Percentiles rank a stretch among this genome's conserved stretches.
Evolutionary conservation across 2,113 vertebrate genomes (phyloP).

Genomic region (Aix galericulata): DNA sequence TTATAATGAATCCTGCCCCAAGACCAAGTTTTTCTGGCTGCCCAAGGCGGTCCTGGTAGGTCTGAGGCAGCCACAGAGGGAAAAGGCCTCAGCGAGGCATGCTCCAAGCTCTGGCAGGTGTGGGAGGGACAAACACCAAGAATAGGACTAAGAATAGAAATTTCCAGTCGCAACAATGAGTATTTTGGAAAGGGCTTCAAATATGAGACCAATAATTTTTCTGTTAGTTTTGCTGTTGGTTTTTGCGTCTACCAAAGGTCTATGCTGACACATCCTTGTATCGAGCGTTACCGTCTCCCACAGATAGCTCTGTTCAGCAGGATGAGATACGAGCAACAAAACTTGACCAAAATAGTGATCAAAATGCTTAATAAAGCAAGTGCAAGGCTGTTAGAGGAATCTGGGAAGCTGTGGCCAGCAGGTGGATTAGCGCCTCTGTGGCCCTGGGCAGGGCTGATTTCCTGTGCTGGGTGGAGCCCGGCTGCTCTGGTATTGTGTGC

Average conservation of each 20-base stretch:
- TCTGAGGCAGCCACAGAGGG: not conserved
- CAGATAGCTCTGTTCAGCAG: not conserved
- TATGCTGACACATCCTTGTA: accelerated
- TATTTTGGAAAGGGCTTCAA: not conserved
- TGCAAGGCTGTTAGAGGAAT: not conserved
- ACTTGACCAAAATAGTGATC: not conserved
- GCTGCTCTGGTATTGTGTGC: accelerated
- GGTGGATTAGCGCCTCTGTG: not conserved
- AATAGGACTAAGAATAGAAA: not conserved
- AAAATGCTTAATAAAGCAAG: not conserved
- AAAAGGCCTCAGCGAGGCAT: not conserved
- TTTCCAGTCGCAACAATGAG: not conserved
- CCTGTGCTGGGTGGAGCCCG: not conserved
- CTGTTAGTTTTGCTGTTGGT: not conserved
- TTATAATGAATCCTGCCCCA: not conserved
- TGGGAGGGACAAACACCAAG: accelerated
- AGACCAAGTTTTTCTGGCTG: not conserved
- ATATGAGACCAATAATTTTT: not conserved
- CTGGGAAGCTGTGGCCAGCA: not conserved
- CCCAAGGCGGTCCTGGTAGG: accelerated
- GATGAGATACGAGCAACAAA: not conserved
- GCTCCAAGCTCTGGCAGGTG: not conserved
- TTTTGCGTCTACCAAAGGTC: not conserved
- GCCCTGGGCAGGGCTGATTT: not conserved
- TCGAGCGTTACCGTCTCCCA: accelerated